Conservation (phyloP, 2,888 invertebrate species). For the Biston betularia region DNA sequence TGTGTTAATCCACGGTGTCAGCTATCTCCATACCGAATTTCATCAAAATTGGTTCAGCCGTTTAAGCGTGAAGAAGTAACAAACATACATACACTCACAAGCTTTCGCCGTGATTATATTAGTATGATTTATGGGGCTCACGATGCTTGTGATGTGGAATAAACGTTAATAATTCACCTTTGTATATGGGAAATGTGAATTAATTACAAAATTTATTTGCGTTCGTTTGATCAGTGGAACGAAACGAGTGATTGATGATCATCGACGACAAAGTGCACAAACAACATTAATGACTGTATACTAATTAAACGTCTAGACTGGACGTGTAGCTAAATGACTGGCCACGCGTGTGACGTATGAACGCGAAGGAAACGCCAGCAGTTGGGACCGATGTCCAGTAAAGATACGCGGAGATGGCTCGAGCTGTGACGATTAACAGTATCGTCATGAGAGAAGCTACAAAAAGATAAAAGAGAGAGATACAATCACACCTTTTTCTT, state of each 20-base stretch:
- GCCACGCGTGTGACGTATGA: conserved; percentile 34
- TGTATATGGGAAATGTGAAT: too few relatives aligned
- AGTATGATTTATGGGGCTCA: too few relatives aligned
- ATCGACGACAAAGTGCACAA: conserved; percentile 22
- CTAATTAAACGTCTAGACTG: conserved; percentile 51
- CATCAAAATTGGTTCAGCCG: too few relatives aligned
- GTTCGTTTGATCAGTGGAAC: background rate
- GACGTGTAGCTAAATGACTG: conserved; percentile 47
- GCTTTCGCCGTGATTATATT: too few relatives aligned
- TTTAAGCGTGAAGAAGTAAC: too few relatives aligned
- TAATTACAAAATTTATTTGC: background rate
- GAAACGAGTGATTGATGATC: conserved; percentile 20
- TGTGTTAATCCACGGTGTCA: too few relatives aligned
- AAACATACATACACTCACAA: too few relatives aligned
- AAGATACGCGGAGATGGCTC: background rate
- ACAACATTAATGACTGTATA: conserved; percentile 32
- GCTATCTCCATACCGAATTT: too few relatives aligned
- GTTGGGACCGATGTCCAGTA: conserved; percentile 4
- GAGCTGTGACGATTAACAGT: background rate
- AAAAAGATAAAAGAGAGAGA: too few relatives aligned
- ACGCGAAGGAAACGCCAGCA: conserved; percentile 39
- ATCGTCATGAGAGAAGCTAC: background rate
- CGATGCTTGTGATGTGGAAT: too few relatives aligned
- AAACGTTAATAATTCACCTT: too few relatives aligned
- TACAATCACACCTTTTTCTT: too few relatives aligned